These are phyloP conservation scores for Apostichopus californicus DNA, from an alignment of 35 echinoderm and acorn worm genomes.

Conservation along the genomic window DNA sequence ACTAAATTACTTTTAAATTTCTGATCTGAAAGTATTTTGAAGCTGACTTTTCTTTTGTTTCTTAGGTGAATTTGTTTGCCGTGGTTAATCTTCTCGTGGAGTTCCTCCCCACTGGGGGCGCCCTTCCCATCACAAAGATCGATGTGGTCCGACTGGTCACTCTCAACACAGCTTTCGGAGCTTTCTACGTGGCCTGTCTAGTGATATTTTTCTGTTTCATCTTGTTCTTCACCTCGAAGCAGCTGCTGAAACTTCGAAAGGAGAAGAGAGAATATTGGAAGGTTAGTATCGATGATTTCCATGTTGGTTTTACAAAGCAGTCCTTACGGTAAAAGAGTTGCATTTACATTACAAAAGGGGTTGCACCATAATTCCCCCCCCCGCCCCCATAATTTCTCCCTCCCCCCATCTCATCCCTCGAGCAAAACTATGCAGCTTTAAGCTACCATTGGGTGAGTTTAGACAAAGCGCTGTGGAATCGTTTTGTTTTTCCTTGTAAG, in stretches of 20 bases:
- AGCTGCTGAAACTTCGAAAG: constrained; percentile 63
- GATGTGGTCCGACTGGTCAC: constrained; percentile 74
- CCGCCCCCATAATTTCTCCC: too few relatives aligned
- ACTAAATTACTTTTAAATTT: not conserved
- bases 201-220: constrained; percentile 80
- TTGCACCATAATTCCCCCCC: too few relatives aligned
- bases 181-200: constrained; percentile 72
- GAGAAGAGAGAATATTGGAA: constrained; percentile 68
- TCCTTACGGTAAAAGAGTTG: not conserved
- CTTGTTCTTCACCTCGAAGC: constrained; percentile 70
- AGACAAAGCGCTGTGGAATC: too few relatives aligned
- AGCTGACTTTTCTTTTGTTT: not conserved
- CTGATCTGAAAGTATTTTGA: not conserved
- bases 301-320: not conserved
- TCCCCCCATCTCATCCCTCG: too few relatives aligned
- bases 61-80: constrained; percentile 79
- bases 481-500: too few relatives aligned
- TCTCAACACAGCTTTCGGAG: constrained; percentile 60
- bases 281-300: not conserved
- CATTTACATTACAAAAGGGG: too few relatives aligned
- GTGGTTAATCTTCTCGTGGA: constrained; percentile 75
- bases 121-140: constrained; percentile 59
- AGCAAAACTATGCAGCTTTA: too few relatives aligned
- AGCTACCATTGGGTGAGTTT: too few relatives aligned
- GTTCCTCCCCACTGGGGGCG: constrained; percentile 84